Evolutionary conservation across 2,888 invertebrate species (phyloP).

Genomic region (Callyntrura guangdongensis): DNA sequence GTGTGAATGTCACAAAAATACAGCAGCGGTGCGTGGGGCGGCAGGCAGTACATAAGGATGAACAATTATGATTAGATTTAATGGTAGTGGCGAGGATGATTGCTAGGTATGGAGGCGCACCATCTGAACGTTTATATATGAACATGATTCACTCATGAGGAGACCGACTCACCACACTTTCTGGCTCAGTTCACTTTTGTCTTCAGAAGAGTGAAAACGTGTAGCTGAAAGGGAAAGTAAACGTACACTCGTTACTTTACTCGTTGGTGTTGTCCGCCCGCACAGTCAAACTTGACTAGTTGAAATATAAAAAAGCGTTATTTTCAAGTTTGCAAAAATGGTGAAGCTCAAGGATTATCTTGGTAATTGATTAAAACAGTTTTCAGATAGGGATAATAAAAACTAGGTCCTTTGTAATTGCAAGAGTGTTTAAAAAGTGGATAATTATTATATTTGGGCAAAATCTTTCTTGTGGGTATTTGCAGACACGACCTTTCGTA

Average conservation of each 20-base stretch:
- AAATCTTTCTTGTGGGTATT: neutral
- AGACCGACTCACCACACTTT: constrained; percentile 25
- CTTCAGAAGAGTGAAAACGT: constrained; percentile 61
- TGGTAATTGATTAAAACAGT: constrained; percentile 47
- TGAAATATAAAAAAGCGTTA: neutral
- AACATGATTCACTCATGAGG: neutral
- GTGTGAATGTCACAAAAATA: neutral
- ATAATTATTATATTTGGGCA: too few species aligned
- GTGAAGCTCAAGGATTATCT: constrained; percentile 78
- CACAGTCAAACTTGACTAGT: neutral
- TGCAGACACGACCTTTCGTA: constrained; percentile 65
- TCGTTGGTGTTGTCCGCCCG: constrained; percentile 25
- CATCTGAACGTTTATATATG: constrained; percentile 12
- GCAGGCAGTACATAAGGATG: constrained; percentile 17
- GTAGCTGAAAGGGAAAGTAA: constrained; percentile 56
- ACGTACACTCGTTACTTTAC: neutral
- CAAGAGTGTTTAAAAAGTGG: neutral
- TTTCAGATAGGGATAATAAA: constrained; percentile 12
- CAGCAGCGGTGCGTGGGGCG: neutral
- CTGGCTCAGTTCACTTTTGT: constrained; percentile 66
- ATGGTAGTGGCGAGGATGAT: constrained; percentile 53
- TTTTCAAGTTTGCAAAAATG: constrained; percentile 62
- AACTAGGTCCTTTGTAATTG: neutral
- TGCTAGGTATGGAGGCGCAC: constrained; percentile 26
- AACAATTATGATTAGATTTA: constrained; percentile 71